Evolutionary conservation across 2,888 invertebrate genomes (phyloP), one percentile per base, ranked within the genome.

Genomic region (Stenurella melanura): DNA sequence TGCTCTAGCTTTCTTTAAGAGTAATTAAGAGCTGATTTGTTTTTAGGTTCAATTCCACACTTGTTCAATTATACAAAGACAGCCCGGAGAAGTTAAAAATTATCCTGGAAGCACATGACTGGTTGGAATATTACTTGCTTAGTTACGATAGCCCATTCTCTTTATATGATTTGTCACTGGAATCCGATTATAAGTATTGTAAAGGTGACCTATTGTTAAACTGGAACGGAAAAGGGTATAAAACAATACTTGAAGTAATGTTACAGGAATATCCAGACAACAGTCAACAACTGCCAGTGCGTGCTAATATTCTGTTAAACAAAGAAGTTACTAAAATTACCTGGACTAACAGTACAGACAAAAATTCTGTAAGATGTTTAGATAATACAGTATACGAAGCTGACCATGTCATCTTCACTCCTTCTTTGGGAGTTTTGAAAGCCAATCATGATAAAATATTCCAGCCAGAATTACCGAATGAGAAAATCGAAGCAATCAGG

Each of bases 161-260:
- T 21, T 61, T 78, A 60, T 18, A 75, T 89, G 90, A 93, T 42
- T 92, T 94, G 50, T 95, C 95, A 0, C 91, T 94, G 0, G 90
- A 89, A 78, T 93, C 93, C 0, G 93, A 95, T 80, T 93, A 93
- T 84, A 91, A 92, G 91, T 89, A 90, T 0, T 94, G 94, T 85
- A 92, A 93, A 10, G 96, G 95, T 0, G 93, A 95, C 83, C 87
- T 90, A 18, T 86, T 93, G 83, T 89, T 94, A 1, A 92, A 93
- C 83, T 96, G 95, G 95, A 94, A 93, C 80, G 92, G 92, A 69
- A 91, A 90, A 72, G 95, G 95, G 0, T 95, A 92, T 85, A 91
- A 90, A 79, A 93, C 91, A 4, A 88, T 95, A 60, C 87, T 96
- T 58, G 92, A 93, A 80, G 82, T 95, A 56, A 89, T 96, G 75